Percentiles rank a stretch among this genome's conserved stretches.
phyloP scores from a whole-genome alignment of 2,888 invertebrate species.

The Athalia cordata region DNA sequence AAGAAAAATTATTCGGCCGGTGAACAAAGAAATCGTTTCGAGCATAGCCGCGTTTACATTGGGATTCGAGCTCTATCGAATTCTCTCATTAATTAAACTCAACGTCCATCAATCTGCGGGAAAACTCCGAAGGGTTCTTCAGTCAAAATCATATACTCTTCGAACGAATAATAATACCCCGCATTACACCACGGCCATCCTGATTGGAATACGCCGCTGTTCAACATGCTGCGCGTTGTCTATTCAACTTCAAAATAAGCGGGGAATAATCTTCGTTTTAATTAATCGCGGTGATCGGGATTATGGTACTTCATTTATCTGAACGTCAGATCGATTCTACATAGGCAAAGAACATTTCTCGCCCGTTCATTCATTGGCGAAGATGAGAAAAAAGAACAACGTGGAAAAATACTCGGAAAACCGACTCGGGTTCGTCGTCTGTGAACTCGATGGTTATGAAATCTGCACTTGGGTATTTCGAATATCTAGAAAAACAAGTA shows the following conservation, averaged over 20 bases:
- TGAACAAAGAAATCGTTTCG: slow-evolving; percentile 15
- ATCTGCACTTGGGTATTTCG: too few relatives aligned
- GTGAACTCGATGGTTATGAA: too few relatives aligned
- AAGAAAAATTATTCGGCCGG: neutral
- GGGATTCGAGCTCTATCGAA: slow-evolving; percentile 12
- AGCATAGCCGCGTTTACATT: slow-evolving; percentile 16
- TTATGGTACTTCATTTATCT: neutral
- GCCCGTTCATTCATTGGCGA: too few relatives aligned
- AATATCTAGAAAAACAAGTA: too few relatives aligned
- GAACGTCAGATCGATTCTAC: neutral
- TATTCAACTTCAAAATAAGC: neutral
- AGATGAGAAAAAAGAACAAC: too few relatives aligned
- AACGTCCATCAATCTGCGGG: slow-evolving; percentile 11
- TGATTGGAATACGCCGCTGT: neutral
- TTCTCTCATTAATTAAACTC: slow-evolving; percentile 18
- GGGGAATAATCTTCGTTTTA: neutral
- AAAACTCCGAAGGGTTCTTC: slow-evolving; percentile 12
- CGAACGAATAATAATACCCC: neutral
- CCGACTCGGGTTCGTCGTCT: too few relatives aligned
- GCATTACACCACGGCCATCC: neutral
- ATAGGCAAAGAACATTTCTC: too few relatives aligned
- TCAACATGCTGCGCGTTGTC: neutral
- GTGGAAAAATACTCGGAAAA: too few relatives aligned
- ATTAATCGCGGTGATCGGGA: neutral
- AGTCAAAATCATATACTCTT: slow-evolving; percentile 8